Conservation (phyloP, 2,797 vertebrate genomes). For the Ptychobarbus kaznakovi region DNA sequence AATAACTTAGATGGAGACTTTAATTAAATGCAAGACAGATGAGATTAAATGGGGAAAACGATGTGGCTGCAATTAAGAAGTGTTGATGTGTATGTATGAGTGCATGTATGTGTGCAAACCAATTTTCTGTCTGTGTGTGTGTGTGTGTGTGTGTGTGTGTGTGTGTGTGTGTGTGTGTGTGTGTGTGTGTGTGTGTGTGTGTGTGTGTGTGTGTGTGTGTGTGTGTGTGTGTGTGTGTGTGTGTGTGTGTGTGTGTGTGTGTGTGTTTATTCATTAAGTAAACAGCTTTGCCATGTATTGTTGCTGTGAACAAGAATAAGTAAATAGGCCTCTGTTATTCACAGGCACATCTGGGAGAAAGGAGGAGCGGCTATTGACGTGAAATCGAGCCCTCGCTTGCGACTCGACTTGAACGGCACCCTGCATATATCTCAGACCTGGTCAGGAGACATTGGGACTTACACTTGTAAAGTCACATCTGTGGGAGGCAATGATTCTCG, state of each 20-base stretch:
- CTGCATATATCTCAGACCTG: slow-evolving; percentile 97
- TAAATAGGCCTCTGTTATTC: slow-evolving; percentile 6
- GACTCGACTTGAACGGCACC: slow-evolving; percentile 84
- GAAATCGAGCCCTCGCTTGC: slow-evolving; percentile 83
- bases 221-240: slow-evolving; percentile 45
- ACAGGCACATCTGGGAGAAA: slow-evolving; percentile 94
- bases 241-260: slow-evolving; percentile 44
- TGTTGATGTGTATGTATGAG: slow-evolving; percentile 39
- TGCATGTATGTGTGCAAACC: slow-evolving; percentile 48
- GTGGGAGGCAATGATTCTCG: slow-evolving; percentile 93
- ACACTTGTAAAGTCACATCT: slow-evolving; percentile 92
- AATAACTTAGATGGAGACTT: slow-evolving; percentile 82
- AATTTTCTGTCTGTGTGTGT: not conserved
- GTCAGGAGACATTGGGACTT: slow-evolving; percentile 96
- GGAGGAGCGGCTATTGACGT: slow-evolving; percentile 80
- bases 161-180: slow-evolving; percentile 45
- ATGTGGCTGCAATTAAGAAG: slow-evolving; percentile 79
- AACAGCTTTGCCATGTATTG: slow-evolving; percentile 19
- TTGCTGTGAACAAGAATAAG: not conserved
- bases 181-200: slow-evolving; percentile 36
- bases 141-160: slow-evolving; percentile 27
- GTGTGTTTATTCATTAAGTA: slow-evolving; percentile 33
- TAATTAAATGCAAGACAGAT: slow-evolving; percentile 83
- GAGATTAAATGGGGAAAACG: slow-evolving; percentile 79
- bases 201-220: not conserved